Evolutionary conservation across 2,797 vertebrate genomes (phyloP).

Genomic region (Clarias platycephalus): DNA sequence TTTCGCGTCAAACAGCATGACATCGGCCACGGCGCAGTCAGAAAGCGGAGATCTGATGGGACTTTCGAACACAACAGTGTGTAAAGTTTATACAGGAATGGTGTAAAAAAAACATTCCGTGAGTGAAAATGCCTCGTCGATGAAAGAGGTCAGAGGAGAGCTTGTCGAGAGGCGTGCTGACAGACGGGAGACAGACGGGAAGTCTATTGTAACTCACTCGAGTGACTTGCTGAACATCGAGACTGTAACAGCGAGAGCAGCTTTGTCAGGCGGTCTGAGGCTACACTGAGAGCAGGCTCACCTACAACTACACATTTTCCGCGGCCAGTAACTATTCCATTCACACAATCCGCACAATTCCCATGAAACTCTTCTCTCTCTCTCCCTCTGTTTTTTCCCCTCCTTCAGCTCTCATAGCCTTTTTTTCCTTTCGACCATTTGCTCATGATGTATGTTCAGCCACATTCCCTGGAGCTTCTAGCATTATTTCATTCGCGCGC

Average conservation of each 20-base stretch:
- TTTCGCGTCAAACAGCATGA: background rate
- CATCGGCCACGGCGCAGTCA: background rate
- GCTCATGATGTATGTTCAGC: background rate
- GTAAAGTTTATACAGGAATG: background rate
- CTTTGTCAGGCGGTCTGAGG: background rate
- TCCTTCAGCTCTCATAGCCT: background rate
- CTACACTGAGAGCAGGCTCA: background rate
- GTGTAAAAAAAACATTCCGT: background rate
- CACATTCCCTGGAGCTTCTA: background rate
- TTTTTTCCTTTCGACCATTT: background rate
- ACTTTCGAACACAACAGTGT: background rate
- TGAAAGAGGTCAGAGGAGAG: background rate
- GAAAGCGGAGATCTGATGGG: background rate
- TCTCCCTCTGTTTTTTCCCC: background rate
- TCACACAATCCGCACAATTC: slow-evolving; percentile 8
- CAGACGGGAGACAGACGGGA: background rate
- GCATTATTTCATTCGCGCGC: slow-evolving; percentile 12
- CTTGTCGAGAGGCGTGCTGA: background rate
- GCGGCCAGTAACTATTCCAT: background rate
- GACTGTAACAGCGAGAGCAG: background rate
- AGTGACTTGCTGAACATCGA: background rate
- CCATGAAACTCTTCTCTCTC: background rate
- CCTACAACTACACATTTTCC: background rate
- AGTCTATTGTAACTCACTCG: background rate
- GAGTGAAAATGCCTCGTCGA: background rate